Conservation (phyloP, 2,113 vertebrate species). For the Bungarus multicinctus region DNA sequence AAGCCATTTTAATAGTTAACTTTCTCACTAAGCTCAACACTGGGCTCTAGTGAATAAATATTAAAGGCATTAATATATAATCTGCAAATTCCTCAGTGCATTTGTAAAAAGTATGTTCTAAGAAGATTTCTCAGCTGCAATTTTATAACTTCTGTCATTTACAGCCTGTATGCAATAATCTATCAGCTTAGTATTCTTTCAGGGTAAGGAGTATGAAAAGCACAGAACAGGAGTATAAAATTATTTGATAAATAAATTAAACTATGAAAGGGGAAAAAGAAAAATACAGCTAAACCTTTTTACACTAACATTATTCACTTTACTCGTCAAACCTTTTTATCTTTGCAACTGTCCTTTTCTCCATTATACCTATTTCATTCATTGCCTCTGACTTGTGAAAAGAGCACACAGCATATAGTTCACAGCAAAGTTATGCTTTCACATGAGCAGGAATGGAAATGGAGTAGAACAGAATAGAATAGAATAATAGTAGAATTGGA, state of each 20-base stretch:
- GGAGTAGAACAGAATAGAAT: not conserved
- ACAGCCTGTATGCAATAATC: constrained; percentile 51
- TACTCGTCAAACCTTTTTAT: not conserved
- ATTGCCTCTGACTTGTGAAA: not conserved
- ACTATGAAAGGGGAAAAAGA: not conserved
- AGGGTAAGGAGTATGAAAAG: not conserved
- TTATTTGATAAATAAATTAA: not conserved
- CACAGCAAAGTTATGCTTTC: not conserved
- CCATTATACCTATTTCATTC: not conserved
- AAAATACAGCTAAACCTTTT: not conserved
- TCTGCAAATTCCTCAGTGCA: constrained; percentile 62
- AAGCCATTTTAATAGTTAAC: constrained; percentile 40
- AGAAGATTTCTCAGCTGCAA: constrained; percentile 64
- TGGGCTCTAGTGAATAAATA: constrained; percentile 50
- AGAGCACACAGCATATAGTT: not conserved
- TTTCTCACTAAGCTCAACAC: constrained; percentile 49
- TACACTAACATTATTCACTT: not conserved
- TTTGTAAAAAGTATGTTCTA: constrained; percentile 58
- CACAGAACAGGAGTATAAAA: not conserved
- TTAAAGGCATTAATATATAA: constrained; percentile 49
- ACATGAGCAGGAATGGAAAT: not conserved
- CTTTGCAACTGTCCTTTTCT: not conserved
- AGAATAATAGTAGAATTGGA: too few relatives aligned
- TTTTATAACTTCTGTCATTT: constrained; percentile 58
- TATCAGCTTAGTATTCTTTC: constrained; percentile 24